Evolutionary conservation across 2,113 vertebrate species (phyloP).

Genomic region (Camelus dromedarius): DNA sequence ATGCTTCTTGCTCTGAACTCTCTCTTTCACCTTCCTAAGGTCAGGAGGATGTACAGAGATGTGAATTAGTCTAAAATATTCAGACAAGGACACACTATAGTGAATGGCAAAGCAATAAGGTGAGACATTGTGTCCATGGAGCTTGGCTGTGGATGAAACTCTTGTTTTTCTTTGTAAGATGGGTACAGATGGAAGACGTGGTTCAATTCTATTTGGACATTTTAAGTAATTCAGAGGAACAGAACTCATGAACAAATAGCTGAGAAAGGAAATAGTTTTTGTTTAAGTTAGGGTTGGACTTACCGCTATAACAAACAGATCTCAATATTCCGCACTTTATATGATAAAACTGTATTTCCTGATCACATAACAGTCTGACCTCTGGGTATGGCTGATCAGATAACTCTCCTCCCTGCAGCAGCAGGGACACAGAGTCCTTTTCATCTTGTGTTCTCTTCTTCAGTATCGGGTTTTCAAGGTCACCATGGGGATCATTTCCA

Average conservation of each 20-base stretch:
- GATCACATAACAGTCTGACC: background rate
- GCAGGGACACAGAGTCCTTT: background rate
- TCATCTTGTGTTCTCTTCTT: background rate
- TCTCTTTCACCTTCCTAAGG: background rate
- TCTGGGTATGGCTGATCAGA: background rate
- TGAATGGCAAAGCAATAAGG: background rate
- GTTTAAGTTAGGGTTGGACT: background rate
- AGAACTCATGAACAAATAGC: background rate
- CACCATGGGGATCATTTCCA: background rate
- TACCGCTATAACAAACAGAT: background rate
- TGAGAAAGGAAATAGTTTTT: background rate
- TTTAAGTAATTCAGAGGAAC: background rate
- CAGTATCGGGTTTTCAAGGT: background rate
- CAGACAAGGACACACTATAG: background rate
- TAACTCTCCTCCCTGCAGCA: background rate
- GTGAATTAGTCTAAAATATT: background rate
- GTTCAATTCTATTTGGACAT: background rate
- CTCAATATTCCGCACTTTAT: background rate
- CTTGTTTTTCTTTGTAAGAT: background rate
- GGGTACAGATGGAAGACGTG: background rate
- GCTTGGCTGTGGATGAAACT: background rate
- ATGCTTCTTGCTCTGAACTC: background rate
- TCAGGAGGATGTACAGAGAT: background rate
- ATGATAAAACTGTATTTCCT: background rate
- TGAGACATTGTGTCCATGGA: background rate